phyloP scores from a whole-genome alignment of 1,140 invertebrate species.

The Drosophila ohnishii region DNA sequence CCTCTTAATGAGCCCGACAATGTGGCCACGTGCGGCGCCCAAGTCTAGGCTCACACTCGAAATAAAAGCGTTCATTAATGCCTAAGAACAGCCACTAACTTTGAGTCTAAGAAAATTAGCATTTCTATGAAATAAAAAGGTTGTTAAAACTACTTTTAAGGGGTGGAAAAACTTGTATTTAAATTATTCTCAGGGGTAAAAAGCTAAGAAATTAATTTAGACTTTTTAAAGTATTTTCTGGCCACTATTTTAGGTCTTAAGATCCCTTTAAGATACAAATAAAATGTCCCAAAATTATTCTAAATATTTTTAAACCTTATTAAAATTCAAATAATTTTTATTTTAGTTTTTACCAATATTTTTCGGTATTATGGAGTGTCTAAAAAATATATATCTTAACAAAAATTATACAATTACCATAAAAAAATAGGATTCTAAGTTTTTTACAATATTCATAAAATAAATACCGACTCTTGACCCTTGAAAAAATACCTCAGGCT shows the following conservation, averaged over 20 bases:
- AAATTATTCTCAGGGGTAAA: not conserved
- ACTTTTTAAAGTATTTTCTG: too few species aligned
- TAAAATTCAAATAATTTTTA: not conserved
- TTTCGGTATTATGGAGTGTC: too few species aligned
- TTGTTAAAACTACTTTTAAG: not conserved
- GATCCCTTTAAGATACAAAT: too few species aligned
- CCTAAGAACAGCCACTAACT: not conserved
- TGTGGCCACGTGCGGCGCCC: constrained; percentile 54
- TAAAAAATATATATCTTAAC: too few species aligned
- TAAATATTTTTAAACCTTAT: not conserved
- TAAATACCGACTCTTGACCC: not conserved
- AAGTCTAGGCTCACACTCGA: constrained; percentile 13
- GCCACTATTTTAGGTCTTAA: not conserved
- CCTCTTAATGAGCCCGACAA: constrained; percentile 59
- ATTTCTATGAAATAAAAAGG: not conserved
- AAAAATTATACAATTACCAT: too few species aligned
- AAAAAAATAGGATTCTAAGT: rapidly evolving
- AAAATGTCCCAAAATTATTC: not conserved
- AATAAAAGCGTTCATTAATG: not conserved
- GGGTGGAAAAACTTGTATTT: not conserved
- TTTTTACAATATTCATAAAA: not conserved
- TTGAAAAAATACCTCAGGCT: not conserved
- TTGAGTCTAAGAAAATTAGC: not conserved
- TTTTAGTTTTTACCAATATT: not conserved
- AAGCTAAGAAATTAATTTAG: rapidly evolving